Base-by-base conservation (phyloP, 2,113 vertebrate species). In the Tor tambroides region DNA sequence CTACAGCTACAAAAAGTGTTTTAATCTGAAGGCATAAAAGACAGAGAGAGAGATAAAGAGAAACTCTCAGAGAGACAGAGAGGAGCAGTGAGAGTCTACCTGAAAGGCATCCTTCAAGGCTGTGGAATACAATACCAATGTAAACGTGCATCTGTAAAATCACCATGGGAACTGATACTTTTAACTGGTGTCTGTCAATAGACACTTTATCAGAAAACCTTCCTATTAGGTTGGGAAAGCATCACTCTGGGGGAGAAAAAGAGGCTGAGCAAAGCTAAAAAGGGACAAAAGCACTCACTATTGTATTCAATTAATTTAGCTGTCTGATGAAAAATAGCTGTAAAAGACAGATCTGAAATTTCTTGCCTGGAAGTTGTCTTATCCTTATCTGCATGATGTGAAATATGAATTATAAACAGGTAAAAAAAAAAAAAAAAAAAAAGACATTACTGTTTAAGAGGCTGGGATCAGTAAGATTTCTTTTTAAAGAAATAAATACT, bases 141-240 rank as follows among this genome's bases (percentile, higher is more conserved):
- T 77, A 19, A 77, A 77, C 43, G 2, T 77, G 43, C 43, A 23
- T 79, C 76, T 79, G 76, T 28, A 10, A 38, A n/a, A n/a, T 61
- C 54, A 80, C 32, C 54, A 80, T 61, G 32, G 78, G 32, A 80
- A 61, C 78, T 61, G 12, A 26, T 32, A 38, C 32, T 61, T 80
- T 80, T 56, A 61, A 61, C 54, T 26, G 56, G 6, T 28, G 41
- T 65, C 79, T 46, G 59, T 65, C 35, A 80, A 80, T n/a, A n/a
- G 21, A 81, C 2, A 26, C 26, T 65, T 81, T 65, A 65, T 65
- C 59, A 81, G 28, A 65, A 43, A 65, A 81, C 43, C 59, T 19
- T 81, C 21, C 59, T 81, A 65, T 81, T 65, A 65, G 38, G n/a
- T n/a, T 46, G 28, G 38, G 38, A 46, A 81, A 81, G 59, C 43